These are phyloP conservation scores for Pangasius djambal DNA, from an alignment of 2,797 vertebrate species.

Conservation along the genomic window DNA sequence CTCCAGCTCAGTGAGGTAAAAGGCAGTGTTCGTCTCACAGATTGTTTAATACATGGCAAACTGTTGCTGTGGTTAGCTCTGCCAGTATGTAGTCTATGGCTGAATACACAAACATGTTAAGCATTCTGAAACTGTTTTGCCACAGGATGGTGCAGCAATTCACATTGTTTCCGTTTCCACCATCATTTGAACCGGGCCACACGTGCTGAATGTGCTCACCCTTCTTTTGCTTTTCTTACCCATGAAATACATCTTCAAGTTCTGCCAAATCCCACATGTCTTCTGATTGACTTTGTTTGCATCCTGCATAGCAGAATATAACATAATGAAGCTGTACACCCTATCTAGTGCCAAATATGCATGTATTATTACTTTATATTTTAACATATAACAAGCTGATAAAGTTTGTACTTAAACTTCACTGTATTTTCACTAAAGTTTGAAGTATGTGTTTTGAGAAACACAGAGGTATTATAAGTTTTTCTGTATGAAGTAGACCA, in stretches of 20 bases:
- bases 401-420: background rate
- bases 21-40: slow-evolving; percentile 42
- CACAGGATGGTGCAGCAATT: background rate
- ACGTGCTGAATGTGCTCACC: background rate
- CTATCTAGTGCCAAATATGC: background rate
- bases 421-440: background rate
- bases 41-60: background rate
- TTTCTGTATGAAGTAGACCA: background rate
- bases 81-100: background rate
- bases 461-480: background rate
- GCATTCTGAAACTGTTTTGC: background rate
- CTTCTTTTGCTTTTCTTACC: background rate
- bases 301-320: background rate
- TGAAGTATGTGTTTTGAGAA: background rate
- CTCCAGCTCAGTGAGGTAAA: slow-evolving; percentile 79
- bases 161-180: background rate
- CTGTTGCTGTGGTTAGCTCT: background rate
- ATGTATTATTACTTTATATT: background rate
- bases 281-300: background rate
- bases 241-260: background rate
- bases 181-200: background rate
- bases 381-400: background rate
- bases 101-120: background rate
- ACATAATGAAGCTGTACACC: background rate
- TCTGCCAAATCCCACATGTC: background rate